Base-by-base conservation (phyloP, 2,113 vertebrate genomes). In the Campylomormyrus tamandua region DNA sequence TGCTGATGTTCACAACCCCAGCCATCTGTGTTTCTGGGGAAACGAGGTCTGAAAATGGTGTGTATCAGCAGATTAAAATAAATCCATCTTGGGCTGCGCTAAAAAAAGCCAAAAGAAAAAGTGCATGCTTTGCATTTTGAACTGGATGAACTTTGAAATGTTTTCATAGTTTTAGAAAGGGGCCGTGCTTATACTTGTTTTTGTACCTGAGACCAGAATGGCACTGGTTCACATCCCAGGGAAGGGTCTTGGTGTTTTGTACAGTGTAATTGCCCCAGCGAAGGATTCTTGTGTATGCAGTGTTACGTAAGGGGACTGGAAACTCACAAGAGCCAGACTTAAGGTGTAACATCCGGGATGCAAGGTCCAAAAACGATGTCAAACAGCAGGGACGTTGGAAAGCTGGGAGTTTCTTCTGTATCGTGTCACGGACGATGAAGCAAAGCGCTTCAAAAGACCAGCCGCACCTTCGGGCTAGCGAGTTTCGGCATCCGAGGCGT, bases 21-120 rank as follows among this genome's bases (percentile, higher is more conserved):
- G 53, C 87, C 53, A 88, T 66, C 56, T 66, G 52, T 66, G 52
- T 66, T 45, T 66, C 39, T 66, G 31, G 3, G 56, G 56, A 66
- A 62, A 88, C 53, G 9, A 66, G 87, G 87, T 66, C 87, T 88
- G 87, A 88, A 66, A 88, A 46, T 45, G 52, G 53, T 88, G 21
- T 3, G 19, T 45, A 88, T 58, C 87, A 88, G 87, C 52, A 62
- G 87, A 88, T 88, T 62, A n/a, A 87, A 88, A 62, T 45, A 46
- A 88, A 88, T 66, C 35, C 35, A 56, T 50, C 53, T 62, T 66
- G 35, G 19, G 39, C 27, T 46, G 85, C 27, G 50, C 48, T 87
- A n/a, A 49, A 53, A 80, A 87, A 35, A 21, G 48, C 5, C 19
- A 56, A 35, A 53, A 7, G 21, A 31, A 87, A 87, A 87, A 53